Evolutionary conservation across 1,140 invertebrate genomes (phyloP), one percentile per base, ranked within the genome.

Genomic region (Drosophila trapezifrons): DNA sequence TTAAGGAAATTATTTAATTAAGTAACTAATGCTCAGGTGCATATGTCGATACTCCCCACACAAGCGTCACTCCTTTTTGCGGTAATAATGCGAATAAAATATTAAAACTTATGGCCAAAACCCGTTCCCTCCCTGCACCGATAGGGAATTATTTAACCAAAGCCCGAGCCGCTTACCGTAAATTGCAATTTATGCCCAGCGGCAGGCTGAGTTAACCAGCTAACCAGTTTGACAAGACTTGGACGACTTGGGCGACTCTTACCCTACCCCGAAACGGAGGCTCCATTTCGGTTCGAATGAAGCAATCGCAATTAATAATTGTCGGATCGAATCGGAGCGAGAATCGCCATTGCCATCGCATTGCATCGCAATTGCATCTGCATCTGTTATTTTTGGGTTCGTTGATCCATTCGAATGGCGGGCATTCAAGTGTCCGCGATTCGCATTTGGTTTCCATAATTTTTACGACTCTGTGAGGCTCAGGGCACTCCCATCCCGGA

Each of bases 111-210:
- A 75, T 71, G 74, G 63, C 74, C 18, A 35, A 76, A 90, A 90
- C 86, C 62, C 47, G 86, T 86, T 89, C 40, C 15, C 22, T 54
- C 52, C 46, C 64, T 62, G 54, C 29, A 55, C 40, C 47, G 51
- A 56, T 56, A 58, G 69, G 65, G 49, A 73, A 60, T 73, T 79
- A 55, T 58, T 62, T 71, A 51, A 47, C 46, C 54, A 60, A 60
- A 49, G 65, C 32, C 64, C 65, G 67, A 64, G 65, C 78, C 63
- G 82, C 79, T 86, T 90, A 77, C 66, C 78, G 63, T 77, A 83
- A 76, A 78, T 83, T 83, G 76, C 80, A 86, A 82, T 86, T 90
- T 80, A 86, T 80, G 80, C 65, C 57, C 81, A 85, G 73, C 63
- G 29, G 59, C 78, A 57, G 60, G 49, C 81, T 56, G 40, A 32